Conservation (phyloP, 2,797 vertebrate species). For the Monodelphis domestica region DNA sequence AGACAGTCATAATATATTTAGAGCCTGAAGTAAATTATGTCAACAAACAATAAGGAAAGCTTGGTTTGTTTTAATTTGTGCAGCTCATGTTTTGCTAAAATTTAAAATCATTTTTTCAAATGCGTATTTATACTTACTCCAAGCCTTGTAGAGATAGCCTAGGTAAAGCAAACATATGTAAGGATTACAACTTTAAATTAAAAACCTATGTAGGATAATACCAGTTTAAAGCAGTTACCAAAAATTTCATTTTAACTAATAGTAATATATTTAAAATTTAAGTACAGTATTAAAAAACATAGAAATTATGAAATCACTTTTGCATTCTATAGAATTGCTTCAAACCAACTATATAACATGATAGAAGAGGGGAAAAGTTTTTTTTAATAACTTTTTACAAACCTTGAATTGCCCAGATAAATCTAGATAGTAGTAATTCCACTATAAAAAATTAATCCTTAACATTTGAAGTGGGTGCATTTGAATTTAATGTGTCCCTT, state of each 20-base stretch:
- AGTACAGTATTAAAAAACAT: not conserved
- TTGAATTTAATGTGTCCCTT: not conserved
- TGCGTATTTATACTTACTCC: constrained; percentile 51
- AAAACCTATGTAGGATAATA: constrained; percentile 9
- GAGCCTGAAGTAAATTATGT: constrained; percentile 17
- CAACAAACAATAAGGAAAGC: constrained; percentile 36
- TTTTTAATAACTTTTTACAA: not conserved
- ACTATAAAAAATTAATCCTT: not conserved
- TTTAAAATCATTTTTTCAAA: constrained; percentile 53
- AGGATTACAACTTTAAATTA: constrained; percentile 42
- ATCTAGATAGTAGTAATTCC: not conserved
- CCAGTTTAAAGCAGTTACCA: constrained; percentile 24
- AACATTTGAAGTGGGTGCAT: not conserved
- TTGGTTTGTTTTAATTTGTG: constrained; percentile 54
- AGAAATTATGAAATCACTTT: constrained; percentile 32
- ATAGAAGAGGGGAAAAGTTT: not conserved
- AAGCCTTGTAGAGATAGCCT: constrained; percentile 34
- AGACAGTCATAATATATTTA: not conserved
- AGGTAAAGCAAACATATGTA: constrained; percentile 41
- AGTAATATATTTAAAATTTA: constrained; percentile 37
- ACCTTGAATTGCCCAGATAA: not conserved
- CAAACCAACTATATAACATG: not conserved
- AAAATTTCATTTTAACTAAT: not conserved
- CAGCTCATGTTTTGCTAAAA: constrained; percentile 41
- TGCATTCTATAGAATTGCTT: constrained; percentile 6